Percentiles rank a stretch among this genome's conserved stretches.
Evolutionary conservation across 2,888 invertebrate species (phyloP).

Genomic region (Amphipyra berbera): DNA sequence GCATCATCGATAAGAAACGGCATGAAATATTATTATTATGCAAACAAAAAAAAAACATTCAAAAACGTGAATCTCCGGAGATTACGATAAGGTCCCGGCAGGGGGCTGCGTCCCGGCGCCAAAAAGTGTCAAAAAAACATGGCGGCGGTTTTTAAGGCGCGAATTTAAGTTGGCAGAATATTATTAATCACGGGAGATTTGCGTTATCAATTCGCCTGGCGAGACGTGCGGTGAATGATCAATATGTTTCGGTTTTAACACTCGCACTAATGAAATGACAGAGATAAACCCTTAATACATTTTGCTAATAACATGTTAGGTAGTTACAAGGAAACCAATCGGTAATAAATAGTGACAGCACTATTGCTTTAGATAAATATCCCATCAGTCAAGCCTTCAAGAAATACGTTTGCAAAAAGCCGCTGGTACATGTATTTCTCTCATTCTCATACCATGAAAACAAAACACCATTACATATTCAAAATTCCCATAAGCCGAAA

Average conservation of each 20-base stretch:
- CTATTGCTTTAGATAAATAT: background rate
- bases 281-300: slow-evolving; percentile 17
- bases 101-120: slow-evolving; percentile 71
- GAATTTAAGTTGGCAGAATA: slow-evolving; percentile 63
- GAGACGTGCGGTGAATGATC: slow-evolving; percentile 52
- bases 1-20: slow-evolving; percentile 58
- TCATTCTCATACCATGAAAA: slow-evolving; percentile 29
- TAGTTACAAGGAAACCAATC: slow-evolving; percentile 11
- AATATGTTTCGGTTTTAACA: slow-evolving; percentile 36
- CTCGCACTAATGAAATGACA: slow-evolving; percentile 42
- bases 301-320: background rate
- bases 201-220: slow-evolving; percentile 61
- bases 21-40: slow-evolving; percentile 69
- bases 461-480: slow-evolving; percentile 50
- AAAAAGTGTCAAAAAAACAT: slow-evolving; percentile 77
- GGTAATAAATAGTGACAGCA: background rate
- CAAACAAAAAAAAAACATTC: slow-evolving; percentile 59
- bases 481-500: slow-evolving; percentile 41
- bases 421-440: background rate
- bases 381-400: background rate
- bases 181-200: slow-evolving; percentile 66
- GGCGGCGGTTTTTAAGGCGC: slow-evolving; percentile 57
- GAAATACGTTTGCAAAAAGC: slow-evolving; percentile 5
- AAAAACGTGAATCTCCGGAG: slow-evolving; percentile 68
- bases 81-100: slow-evolving; percentile 73